These are phyloP conservation scores for Caenorhabditis becei DNA, from an alignment of 2,888 invertebrate species.

Conservation along the genomic window DNA sequence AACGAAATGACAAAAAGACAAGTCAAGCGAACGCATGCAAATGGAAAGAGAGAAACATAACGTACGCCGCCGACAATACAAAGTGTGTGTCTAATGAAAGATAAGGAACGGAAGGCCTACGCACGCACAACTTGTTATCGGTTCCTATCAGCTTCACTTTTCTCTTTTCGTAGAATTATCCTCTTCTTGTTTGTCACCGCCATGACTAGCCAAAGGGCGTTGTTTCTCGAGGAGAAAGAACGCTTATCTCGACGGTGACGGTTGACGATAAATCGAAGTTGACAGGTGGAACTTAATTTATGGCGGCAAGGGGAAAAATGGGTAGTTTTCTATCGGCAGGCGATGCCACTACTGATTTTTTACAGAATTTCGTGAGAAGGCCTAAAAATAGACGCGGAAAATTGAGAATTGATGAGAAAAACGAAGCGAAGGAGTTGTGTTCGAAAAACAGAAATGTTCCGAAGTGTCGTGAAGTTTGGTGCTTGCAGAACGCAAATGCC, in stretches of 20 bases:
- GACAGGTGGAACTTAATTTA: constrained; percentile 54
- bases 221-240: constrained; percentile 42
- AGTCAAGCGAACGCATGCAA: constrained; percentile 36
- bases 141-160: constrained; percentile 53
- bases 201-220: constrained; percentile 38
- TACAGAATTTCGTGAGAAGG: not conserved
- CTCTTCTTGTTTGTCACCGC: constrained; percentile 22
- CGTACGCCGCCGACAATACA: constrained; percentile 40
- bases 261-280: constrained; percentile 49
- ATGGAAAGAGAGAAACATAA: constrained; percentile 26
- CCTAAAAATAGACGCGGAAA: not conserved
- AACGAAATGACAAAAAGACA: constrained; percentile 15
- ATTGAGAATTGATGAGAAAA: not conserved
- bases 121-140: constrained; percentile 57
- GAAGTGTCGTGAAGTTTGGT: constrained; percentile 1
- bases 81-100: constrained; percentile 51
- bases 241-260: constrained; percentile 46
- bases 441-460: not conserved
- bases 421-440: too few relatives aligned
- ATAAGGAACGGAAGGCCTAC: constrained; percentile 26
- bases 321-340: constrained; percentile 1
- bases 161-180: constrained; percentile 23
- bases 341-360: not conserved
- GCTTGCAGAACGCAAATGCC: not conserved
- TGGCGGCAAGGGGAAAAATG: constrained; percentile 26